Evolutionary conservation across 92 coral and sea anemone species (phyloP).

Genomic region (Galaxea fascicularis): DNA sequence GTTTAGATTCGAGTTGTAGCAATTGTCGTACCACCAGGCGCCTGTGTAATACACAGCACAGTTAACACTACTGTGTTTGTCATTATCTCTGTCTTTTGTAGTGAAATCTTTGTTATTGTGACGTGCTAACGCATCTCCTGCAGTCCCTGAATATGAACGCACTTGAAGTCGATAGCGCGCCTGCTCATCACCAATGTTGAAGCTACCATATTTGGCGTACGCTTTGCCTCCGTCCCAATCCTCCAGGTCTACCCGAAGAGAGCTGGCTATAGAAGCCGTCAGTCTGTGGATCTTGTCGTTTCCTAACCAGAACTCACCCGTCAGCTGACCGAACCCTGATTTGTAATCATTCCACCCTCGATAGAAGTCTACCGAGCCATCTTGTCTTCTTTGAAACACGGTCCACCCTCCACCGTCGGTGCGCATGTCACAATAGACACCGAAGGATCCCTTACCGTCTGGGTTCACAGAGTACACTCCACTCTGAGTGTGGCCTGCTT

Average conservation of each 20-base stretch:
- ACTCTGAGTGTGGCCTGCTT: conserved; percentile 43
- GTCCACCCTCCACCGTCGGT: conserved; percentile 70
- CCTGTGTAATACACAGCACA: background rate
- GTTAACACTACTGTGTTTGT: background rate
- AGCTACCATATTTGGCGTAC: conserved; percentile 57
- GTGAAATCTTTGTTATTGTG: conserved; percentile 28
- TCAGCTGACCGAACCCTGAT: conserved; percentile 67
- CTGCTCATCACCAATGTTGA: conserved; percentile 40
- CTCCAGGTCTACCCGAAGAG: conserved; percentile 63
- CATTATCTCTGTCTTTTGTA: conserved; percentile 34
- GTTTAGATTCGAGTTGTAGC: conserved; percentile 32
- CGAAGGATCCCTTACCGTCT: conserved; percentile 54
- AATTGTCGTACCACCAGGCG: conserved; percentile 40
- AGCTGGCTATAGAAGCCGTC: conserved; percentile 36
- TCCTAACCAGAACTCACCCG: conserved; percentile 68
- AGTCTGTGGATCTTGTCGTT: conserved; percentile 68
- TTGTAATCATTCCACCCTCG: conserved; percentile 60
- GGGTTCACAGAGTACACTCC: conserved; percentile 53
- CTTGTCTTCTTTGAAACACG: conserved; percentile 61
- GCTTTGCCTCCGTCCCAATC: conserved; percentile 43
- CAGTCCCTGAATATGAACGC: conserved; percentile 60
- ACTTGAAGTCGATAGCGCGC: conserved; percentile 43
- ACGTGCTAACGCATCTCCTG: conserved; percentile 40
- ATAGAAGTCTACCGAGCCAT: conserved; percentile 61
- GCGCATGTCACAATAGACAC: conserved; percentile 69